Evolutionary conservation across 2,888 invertebrate genomes (phyloP).

Genomic region (Cetonia aurata): DNA sequence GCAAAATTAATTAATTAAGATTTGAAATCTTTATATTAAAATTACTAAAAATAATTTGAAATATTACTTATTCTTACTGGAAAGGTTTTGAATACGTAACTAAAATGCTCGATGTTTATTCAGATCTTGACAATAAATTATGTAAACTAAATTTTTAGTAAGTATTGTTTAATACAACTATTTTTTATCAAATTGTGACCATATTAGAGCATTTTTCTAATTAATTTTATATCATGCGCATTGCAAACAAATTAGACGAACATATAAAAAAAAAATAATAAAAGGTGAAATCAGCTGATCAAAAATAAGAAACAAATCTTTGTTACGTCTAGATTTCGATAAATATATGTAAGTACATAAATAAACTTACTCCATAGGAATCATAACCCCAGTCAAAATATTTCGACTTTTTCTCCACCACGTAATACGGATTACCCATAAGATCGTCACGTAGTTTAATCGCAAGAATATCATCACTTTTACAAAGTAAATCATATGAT

Average conservation of each 20-base stretch:
- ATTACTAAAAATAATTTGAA: too few species aligned
- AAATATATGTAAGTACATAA: conserved; percentile 11
- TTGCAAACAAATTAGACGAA: too few species aligned
- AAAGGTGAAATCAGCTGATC: neutral
- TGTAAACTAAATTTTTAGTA: too few species aligned
- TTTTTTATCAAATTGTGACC: too few species aligned
- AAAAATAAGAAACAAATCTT: neutral
- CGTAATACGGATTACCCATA: conserved; percentile 1
- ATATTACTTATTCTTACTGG: too few species aligned
- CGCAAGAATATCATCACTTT: conserved; percentile 44
- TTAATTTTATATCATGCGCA: too few species aligned
- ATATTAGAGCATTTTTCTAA: too few species aligned
- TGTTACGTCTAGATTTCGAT: neutral
- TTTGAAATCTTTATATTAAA: neutral
- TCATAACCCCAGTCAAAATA: conserved; percentile 42
- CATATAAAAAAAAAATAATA: too few species aligned
- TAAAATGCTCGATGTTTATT: too few species aligned
- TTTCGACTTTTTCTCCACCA: conserved; percentile 43
- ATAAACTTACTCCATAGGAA: conserved; percentile 46
- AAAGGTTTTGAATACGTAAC: too few species aligned
- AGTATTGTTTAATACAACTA: too few species aligned
- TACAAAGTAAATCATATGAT: conserved; percentile 45
- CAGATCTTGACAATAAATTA: too few species aligned
- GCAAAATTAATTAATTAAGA: conserved; percentile 38
- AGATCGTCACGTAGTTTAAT: conserved; percentile 41